Conservation (phyloP, 2,113 vertebrate species). For the Pycnonotus jocosus region DNA sequence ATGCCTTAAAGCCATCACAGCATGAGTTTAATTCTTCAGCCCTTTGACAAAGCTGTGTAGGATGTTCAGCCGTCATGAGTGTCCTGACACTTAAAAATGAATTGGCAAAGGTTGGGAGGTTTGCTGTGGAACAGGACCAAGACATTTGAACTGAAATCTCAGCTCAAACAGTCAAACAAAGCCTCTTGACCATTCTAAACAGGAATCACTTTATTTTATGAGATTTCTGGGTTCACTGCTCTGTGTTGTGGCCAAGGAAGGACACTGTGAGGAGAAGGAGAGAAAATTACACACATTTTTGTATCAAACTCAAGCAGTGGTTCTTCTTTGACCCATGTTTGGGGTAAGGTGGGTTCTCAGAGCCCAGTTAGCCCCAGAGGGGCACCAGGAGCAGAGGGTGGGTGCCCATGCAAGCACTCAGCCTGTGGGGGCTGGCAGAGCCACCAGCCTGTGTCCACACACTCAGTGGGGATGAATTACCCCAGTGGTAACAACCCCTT, state of each 20-base stretch:
- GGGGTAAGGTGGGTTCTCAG: neutral
- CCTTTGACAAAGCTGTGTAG: neutral
- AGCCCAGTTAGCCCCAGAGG: fast-evolving
- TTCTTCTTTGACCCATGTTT: neutral
- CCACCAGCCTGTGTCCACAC: neutral
- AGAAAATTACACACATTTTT: fast-evolving
- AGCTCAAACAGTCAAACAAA: neutral
- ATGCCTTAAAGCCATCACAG: neutral
- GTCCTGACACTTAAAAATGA: neutral
- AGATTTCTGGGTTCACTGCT: neutral
- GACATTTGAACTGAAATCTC: neutral
- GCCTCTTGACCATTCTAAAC: neutral
- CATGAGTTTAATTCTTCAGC: neutral
- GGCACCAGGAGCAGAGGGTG: neutral
- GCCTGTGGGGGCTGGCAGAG: neutral
- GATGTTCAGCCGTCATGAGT: fast-evolving
- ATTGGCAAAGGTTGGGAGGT: neutral
- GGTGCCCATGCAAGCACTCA: neutral
- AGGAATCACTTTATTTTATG: neutral
- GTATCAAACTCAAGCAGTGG: neutral
- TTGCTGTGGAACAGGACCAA: neutral
- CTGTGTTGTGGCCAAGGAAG: neutral
- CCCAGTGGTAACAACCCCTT: fast-evolving
- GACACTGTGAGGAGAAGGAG: neutral
- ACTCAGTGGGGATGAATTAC: fast-evolving